Conservation (phyloP, 2,113 vertebrate genomes). For the human region GRCh38 chr6:124383501-124384000, state of each 20-base stretch:
- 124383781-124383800: not conserved
- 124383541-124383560: accelerated
- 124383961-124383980: not conserved
- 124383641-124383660: not conserved
- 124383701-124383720: not conserved
- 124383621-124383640: not conserved
- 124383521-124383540: not conserved
- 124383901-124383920: not conserved
- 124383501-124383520: not conserved
- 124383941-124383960: not conserved
- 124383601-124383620: not conserved
- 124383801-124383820: not conserved
- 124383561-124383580: accelerated
- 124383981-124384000: not conserved
- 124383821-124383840: not conserved
- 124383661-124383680: not conserved
- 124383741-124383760: not conserved
- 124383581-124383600: not conserved
- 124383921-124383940: not conserved
- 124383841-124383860: not conserved
- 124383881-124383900: not conserved
- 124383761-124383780: not conserved
- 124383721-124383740: not conserved
- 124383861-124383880: not conserved
- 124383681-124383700: not conserved